These are phyloP conservation scores for Psettodes erumei DNA, from an alignment of 2,113 vertebrate species.

Conservation along the genomic window DNA sequence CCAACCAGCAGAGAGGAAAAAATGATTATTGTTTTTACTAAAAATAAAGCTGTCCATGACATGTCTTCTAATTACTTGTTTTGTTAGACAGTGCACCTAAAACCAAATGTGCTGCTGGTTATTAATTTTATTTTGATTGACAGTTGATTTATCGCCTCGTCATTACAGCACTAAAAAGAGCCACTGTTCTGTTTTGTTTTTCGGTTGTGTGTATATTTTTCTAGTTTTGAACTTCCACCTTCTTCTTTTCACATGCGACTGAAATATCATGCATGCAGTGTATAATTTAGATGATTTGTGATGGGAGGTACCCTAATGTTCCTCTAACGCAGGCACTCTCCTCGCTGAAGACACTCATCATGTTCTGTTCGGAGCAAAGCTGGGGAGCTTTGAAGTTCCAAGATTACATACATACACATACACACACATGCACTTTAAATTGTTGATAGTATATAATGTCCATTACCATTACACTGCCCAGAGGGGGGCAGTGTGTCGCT, in stretches of 20 bases:
- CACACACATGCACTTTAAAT: not conserved
- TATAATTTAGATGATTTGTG: not conserved
- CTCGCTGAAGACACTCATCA: not conserved
- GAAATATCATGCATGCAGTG: not conserved
- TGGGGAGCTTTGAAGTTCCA: not conserved
- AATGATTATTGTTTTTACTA: too few species aligned
- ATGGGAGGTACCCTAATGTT: not conserved
- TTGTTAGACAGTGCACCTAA: not conserved
- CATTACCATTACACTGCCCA: slow-evolving; percentile 58
- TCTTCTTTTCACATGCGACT: not conserved
- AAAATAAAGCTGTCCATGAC: too few species aligned
- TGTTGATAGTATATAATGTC: slow-evolving; percentile 33
- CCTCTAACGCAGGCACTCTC: not conserved
- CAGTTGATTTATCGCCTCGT: too few species aligned
- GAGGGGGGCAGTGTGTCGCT: slow-evolving; percentile 79
- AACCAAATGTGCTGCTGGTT: too few species aligned
- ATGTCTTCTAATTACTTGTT: not conserved
- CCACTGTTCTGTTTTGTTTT: too few species aligned
- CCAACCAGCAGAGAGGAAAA: not conserved
- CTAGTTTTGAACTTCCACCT: not conserved
- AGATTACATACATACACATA: slow-evolving; percentile 33
- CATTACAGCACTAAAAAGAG: too few species aligned
- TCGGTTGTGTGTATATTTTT: too few species aligned
- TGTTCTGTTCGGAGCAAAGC: not conserved
- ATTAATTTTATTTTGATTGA: too few species aligned